A percentile compares a stretch with the other conserved stretches of the same genome.
These are phyloP conservation scores for Agrochola circellaris DNA, from an alignment of 2,888 invertebrate genomes.

Conservation along the genomic window DNA sequence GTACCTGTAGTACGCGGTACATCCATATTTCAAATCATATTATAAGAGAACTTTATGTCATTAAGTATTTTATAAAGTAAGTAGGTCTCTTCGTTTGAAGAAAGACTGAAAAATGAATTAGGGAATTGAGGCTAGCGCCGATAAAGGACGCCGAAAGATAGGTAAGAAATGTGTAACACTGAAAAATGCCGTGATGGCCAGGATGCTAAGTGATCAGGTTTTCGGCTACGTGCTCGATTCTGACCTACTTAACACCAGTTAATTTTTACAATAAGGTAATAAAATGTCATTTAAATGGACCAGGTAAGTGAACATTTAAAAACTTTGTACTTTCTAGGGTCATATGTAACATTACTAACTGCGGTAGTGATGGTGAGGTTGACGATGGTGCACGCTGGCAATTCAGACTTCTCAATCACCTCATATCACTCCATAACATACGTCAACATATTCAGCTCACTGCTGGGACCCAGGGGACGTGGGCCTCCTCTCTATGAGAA, in stretches of 20 bases:
- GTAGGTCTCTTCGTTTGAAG: not conserved
- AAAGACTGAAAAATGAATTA: not conserved
- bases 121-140: not conserved
- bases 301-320: not conserved
- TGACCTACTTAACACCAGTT: too few species aligned
- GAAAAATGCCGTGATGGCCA: not conserved
- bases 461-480: too few species aligned
- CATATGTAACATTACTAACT: not conserved
- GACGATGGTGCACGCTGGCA: not conserved
- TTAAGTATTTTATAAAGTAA: not conserved
- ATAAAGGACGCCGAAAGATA: not conserved
- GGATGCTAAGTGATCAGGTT: not conserved
- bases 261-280: not conserved
- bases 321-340: not conserved
- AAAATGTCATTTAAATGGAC: not conserved
- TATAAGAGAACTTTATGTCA: not conserved
- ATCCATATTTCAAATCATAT: not conserved
- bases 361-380: too few species aligned
- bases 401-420: not conserved
- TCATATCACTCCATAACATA: too few species aligned
- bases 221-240: too few species aligned
- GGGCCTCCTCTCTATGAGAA: not conserved
- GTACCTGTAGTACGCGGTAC: too few species aligned
- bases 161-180: not conserved
- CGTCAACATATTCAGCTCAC: not conserved